Base-by-base conservation (phyloP, 1,140 invertebrate genomes). In the Drosophila sulfurigaster region DNA sequence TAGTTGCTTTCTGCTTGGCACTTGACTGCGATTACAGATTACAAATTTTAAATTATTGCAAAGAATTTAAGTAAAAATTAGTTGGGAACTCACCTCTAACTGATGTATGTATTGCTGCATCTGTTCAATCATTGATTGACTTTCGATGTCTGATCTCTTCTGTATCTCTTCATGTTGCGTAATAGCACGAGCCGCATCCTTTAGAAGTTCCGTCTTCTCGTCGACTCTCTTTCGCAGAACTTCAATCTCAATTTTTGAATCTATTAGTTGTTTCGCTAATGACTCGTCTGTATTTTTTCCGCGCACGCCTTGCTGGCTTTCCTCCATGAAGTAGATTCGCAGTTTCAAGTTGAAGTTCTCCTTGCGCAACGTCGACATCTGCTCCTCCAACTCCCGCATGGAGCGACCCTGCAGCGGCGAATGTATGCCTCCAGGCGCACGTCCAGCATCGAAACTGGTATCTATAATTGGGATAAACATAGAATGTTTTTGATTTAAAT, bases 341-440 rank as follows among this genome's bases (percentile, higher is more conserved):
- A 98, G 93, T 92, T 98, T 98, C 1, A 98, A 93, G 92, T 97
- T 97, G 87, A 98, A 99, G 93, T 98, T 98, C 89, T 98, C 98
- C 86, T 98, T 98, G 70, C 96, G 95, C 49, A 98, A 93, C 11
- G 94, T 93, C 16, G 95, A 95, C 59, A 98, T 93, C 91, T 98
- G 96, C 92, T 98, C 97, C 87, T 99, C 97, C 86, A 97, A 97
- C 76, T 98, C 97, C 78, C 98, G 98, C 94, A 98, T 96, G 1
- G 96, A 96, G 58, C 95, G 94, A 0, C 95, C 95, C 30, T 83
- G 83, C 48, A 94, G 86, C 2, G 94, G 94, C 3, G 94, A 93
- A 60, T 85, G 76, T 3, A 62, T 76, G 30, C 79, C 92, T 20
- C 73, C 88, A 0, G 62, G 43, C 10, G 65, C 60, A 75, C 79